Percentiles rank a stretch among this genome's conserved stretches.
Evolutionary conservation across 1,140 invertebrate genomes (phyloP).

Genomic region (Leptopilina boulardi): DNA sequence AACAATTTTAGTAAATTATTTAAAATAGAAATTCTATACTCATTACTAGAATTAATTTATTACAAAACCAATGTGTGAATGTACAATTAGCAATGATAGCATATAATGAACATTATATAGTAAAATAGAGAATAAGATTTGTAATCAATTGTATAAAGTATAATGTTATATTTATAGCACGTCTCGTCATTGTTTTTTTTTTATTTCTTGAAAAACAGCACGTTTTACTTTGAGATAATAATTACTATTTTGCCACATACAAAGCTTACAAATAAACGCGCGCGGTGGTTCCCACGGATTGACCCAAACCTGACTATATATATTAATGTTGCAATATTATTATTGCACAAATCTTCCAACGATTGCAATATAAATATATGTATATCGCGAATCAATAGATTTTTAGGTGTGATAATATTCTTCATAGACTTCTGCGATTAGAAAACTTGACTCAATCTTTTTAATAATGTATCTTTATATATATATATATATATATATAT

Average conservation of each 20-base stretch:
- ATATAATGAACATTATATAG: background rate
- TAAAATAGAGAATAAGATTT: background rate
- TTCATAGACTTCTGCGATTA: background rate
- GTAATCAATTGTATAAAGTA: background rate
- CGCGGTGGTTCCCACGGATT: conserved; percentile 13
- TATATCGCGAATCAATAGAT: background rate
- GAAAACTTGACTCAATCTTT: background rate
- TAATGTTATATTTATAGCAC: conserved; percentile 17
- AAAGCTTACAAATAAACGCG: background rate
- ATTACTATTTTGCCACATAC: conserved; percentile 9
- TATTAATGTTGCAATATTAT: conserved; percentile 7
- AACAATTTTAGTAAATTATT: too few relatives aligned
- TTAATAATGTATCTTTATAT: background rate
- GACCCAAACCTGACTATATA: background rate
- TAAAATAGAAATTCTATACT: too few relatives aligned
- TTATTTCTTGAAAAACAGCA: background rate
- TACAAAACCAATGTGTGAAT: background rate
- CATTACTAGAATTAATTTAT: background rate
- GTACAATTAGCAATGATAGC: background rate
- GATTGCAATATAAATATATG: background rate
- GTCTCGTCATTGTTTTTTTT: background rate
- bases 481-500: too few relatives aligned
- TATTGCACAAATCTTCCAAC: conserved; percentile 16
- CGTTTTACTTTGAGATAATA: conserved; percentile 8
- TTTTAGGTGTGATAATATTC: conserved; percentile 10